Percentiles rank a stretch among this genome's conserved stretches.
Evolutionary conservation across 2,113 vertebrate genomes (phyloP).

Genomic region (Zosterops hypoxanthus): DNA sequence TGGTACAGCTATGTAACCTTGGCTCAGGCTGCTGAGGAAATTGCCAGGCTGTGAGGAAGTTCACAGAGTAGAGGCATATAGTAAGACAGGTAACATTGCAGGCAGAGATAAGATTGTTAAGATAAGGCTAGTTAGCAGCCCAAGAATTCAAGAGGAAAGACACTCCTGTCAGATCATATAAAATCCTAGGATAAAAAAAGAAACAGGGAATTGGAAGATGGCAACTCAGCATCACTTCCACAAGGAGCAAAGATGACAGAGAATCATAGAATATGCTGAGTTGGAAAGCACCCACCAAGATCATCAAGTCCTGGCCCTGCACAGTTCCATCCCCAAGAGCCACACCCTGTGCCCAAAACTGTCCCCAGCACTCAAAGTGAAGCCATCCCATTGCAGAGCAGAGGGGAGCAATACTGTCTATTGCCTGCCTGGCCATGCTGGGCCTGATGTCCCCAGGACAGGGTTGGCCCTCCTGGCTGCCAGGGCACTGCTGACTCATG

Average conservation of each 20-base stretch:
- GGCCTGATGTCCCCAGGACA: not conserved
- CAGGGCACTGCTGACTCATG: not conserved
- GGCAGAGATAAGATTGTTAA: not conserved
- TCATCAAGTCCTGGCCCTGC: not conserved
- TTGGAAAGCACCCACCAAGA: not conserved
- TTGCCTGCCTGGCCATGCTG: fast-evolving
- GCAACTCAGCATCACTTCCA: not conserved
- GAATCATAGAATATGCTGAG: not conserved
- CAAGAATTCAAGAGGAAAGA: not conserved
- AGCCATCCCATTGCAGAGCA: not conserved
- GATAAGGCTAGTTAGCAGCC: not conserved
- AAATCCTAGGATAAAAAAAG: not conserved
- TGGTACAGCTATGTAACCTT: not conserved
- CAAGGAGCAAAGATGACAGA: not conserved
- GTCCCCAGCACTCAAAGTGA: not conserved
- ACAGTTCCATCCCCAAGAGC: not conserved
- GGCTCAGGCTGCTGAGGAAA: not conserved
- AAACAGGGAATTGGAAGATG: not conserved
- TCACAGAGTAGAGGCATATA: fast-evolving
- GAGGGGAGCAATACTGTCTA: fast-evolving
- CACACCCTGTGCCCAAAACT: not conserved
- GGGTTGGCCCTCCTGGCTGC: fast-evolving
- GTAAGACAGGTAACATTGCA: not conserved
- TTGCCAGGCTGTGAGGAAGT: not conserved
- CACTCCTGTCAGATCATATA: not conserved